phyloP scores from a whole-genome alignment of 2,888 invertebrate genomes.

The Chalcosyrphus nemorum region DNA sequence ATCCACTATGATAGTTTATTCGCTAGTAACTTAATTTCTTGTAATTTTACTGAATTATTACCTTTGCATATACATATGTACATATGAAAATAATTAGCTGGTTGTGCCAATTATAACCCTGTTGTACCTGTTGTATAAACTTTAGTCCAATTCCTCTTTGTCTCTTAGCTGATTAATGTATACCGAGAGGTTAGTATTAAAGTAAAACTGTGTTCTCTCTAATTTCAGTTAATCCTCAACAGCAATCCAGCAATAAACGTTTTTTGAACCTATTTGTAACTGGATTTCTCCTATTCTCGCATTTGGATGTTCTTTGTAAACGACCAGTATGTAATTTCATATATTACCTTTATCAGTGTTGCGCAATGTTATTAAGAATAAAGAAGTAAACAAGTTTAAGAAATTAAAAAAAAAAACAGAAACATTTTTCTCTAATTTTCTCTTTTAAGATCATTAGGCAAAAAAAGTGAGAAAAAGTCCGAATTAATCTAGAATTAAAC shows the following conservation, averaged over 20 bases:
- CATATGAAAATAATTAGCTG: no score
- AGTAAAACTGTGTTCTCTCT: constrained; percentile 8
- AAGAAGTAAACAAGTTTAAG: constrained; percentile 36
- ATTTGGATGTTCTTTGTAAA: constrained; percentile 65
- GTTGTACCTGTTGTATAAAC: no score
- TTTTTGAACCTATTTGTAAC: constrained; percentile 45
- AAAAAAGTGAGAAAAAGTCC: constrained; percentile 48
- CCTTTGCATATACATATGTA: no score
- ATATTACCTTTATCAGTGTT: constrained; percentile 59
- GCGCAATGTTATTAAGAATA: constrained; percentile 63
- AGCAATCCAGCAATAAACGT: constrained; percentile 60
- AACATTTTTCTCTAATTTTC: constrained; percentile 27
- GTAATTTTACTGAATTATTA: no score
- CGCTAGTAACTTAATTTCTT: no score
- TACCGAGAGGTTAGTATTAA: not conserved
- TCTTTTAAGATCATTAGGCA: constrained; percentile 47
- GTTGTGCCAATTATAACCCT: no score
- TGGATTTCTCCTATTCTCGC: constrained; percentile 63
- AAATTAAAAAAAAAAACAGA: constrained; percentile 27
- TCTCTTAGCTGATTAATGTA: not conserved
- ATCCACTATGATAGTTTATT: no score
- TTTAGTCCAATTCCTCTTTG: no score
- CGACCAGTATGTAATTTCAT: constrained; percentile 64
- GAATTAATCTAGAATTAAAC: constrained; percentile 41
- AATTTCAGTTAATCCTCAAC: constrained; percentile 56